A percentile compares a stretch with the other conserved stretches of the same genome.
Evolutionary conservation across 2,113 vertebrate genomes (phyloP).

Genomic region (Clinocottus analis): DNA sequence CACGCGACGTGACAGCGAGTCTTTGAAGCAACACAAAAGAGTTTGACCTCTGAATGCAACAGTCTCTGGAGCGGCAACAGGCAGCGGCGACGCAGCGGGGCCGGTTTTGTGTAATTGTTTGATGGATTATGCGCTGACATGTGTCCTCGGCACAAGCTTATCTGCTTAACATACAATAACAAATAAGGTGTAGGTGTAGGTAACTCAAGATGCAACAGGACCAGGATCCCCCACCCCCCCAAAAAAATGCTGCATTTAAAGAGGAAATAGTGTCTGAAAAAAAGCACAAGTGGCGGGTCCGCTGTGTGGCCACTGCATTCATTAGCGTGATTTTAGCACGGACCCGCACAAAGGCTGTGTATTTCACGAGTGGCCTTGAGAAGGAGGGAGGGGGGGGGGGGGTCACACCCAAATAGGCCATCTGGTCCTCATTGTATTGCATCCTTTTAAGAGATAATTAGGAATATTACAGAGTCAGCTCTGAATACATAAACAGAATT

Average conservation of each 20-base stretch:
- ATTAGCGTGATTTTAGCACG: slow-evolving; percentile 63
- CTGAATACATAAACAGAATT: slow-evolving; percentile 68
- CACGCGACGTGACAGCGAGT: slow-evolving; percentile 38
- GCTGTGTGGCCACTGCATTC: slow-evolving; percentile 38
- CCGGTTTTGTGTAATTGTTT: slow-evolving; percentile 49
- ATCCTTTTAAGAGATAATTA: slow-evolving; percentile 73
- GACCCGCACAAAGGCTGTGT: slow-evolving; percentile 58
- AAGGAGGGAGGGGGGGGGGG: slow-evolving; percentile 17
- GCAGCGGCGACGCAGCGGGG: slow-evolving; percentile 54
- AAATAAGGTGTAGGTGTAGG: slow-evolving; percentile 40
- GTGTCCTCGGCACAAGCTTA: slow-evolving; percentile 37
- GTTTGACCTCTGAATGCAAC: slow-evolving; percentile 72
- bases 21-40: slow-evolving; percentile 71
- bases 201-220: slow-evolving; percentile 16
- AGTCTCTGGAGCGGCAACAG: slow-evolving; percentile 59
- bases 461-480: slow-evolving; percentile 69
- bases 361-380: slow-evolving; percentile 67
- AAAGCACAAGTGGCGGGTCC: slow-evolving; percentile 29
- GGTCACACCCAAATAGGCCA: slow-evolving; percentile 67
- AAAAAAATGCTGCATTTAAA: neutral
- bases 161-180: slow-evolving; percentile 12
- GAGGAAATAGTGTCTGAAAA: slow-evolving; percentile 23
- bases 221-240: neutral
- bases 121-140: slow-evolving; percentile 50
- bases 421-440: slow-evolving; percentile 72